These are phyloP conservation scores for Fregata magnificens DNA, from an alignment of 2,113 vertebrate species.

Conservation along the genomic window DNA sequence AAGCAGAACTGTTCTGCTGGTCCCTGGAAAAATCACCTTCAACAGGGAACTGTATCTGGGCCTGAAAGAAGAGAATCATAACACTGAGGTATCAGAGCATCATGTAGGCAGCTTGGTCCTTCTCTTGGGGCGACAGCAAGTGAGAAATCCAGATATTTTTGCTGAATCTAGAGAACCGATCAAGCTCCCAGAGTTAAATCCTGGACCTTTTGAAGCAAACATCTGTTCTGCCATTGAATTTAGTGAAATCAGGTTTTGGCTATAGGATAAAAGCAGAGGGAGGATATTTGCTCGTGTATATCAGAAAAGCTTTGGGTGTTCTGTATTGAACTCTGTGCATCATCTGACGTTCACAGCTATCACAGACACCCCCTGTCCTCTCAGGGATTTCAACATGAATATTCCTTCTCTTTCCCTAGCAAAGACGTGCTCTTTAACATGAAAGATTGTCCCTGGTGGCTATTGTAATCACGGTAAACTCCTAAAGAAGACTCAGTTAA, in stretches of 20 bases:
- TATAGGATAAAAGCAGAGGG: background rate
- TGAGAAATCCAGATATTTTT: background rate
- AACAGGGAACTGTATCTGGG: background rate
- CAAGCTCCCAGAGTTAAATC: background rate
- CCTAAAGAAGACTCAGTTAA: background rate
- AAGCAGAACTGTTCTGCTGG: background rate
- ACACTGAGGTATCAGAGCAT: background rate
- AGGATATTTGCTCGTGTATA: background rate
- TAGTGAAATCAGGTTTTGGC: background rate
- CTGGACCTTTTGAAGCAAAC: background rate
- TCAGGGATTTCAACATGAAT: background rate
- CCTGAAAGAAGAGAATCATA: background rate
- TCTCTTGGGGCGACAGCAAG: background rate
- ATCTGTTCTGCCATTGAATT: background rate
- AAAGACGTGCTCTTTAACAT: background rate
- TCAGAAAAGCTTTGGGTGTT: background rate
- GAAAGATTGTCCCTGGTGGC: background rate
- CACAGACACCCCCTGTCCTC: background rate
- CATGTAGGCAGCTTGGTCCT: background rate
- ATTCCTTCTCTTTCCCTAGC: background rate
- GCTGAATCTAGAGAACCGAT: background rate
- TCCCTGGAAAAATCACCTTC: constrained; percentile 50
- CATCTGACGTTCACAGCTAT: background rate
- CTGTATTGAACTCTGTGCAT: background rate
- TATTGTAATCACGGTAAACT: background rate